phyloP scores from a whole-genome alignment of 1,140 invertebrate species.

The Zophobas morio region DNA sequence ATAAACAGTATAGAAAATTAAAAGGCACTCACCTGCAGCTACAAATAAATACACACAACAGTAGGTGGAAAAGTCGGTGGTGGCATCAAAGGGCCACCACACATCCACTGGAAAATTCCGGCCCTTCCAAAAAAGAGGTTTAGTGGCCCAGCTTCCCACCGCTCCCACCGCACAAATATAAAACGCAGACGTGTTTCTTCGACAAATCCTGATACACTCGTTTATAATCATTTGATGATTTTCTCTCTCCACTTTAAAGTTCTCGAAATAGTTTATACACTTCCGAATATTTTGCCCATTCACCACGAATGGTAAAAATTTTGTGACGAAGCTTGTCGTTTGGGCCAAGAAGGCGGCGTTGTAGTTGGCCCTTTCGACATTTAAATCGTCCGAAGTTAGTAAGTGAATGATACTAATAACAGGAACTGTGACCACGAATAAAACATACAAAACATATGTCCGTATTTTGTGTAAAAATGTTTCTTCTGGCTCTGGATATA shows the following conservation, averaged over 20 bases:
- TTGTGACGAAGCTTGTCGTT: background rate
- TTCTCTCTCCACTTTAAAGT: background rate
- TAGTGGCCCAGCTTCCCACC: background rate
- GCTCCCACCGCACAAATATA: background rate
- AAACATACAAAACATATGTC: too few species aligned
- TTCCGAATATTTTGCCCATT: background rate
- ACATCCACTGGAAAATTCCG: slow-evolving; percentile 4
- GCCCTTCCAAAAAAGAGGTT: background rate
- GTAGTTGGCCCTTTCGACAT: background rate
- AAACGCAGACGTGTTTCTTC: background rate
- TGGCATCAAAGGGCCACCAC: background rate
- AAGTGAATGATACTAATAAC: too few species aligned
- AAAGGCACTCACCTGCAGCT: too few species aligned
- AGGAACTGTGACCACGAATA: too few species aligned
- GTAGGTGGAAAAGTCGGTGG: too few species aligned
- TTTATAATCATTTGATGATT: background rate
- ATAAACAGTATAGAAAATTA: too few species aligned
- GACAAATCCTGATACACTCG: background rate
- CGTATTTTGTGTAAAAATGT: too few species aligned
- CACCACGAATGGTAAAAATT: background rate
- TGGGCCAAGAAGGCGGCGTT: background rate
- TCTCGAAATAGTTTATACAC: background rate
- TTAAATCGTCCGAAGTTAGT: too few species aligned
- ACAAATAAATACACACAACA: too few species aligned
- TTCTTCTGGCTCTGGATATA: too few species aligned